A percentile compares a stretch with the other conserved stretches of the same genome.
Conservation (phyloP, 2,113 vertebrate genomes). For the Trematocara variabile region DNA sequence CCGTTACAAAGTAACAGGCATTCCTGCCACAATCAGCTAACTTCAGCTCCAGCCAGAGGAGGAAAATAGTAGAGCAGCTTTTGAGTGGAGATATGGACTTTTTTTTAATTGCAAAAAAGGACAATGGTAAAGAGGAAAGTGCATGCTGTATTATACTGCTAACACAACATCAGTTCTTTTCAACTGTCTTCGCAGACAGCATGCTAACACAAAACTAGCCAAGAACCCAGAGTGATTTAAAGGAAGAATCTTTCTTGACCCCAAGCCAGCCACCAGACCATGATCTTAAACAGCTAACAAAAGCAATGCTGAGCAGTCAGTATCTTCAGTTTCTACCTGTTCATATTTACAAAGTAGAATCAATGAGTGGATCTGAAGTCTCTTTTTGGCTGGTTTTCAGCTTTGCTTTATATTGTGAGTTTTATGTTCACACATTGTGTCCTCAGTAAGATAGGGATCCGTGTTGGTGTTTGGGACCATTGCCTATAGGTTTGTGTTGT, state of each 20-base stretch:
- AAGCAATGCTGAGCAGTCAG: neutral
- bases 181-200: neutral
- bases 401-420: neutral
- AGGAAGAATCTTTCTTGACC: neutral
- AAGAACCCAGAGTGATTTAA: neutral
- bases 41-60: neutral
- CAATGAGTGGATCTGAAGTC: neutral
- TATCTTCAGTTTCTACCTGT: neutral
- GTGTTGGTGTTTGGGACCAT: neutral
- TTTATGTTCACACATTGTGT: neutral
- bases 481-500: neutral
- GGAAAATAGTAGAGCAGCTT: neutral
- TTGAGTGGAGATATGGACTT: neutral
- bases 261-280: neutral
- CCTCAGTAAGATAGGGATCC: neutral
- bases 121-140: neutral
- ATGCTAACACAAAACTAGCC: neutral
- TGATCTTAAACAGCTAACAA: neutral
- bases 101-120: neutral
- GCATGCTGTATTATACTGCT: neutral
- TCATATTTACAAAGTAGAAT: neutral
- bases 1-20: neutral
- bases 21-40: neutral
- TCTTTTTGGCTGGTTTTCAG: neutral
- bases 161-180: neutral